Percentiles rank a stretch among this genome's conserved stretches.
phyloP scores from a whole-genome alignment of 2,113 vertebrate genomes.

The Equus przewalskii region DNA sequence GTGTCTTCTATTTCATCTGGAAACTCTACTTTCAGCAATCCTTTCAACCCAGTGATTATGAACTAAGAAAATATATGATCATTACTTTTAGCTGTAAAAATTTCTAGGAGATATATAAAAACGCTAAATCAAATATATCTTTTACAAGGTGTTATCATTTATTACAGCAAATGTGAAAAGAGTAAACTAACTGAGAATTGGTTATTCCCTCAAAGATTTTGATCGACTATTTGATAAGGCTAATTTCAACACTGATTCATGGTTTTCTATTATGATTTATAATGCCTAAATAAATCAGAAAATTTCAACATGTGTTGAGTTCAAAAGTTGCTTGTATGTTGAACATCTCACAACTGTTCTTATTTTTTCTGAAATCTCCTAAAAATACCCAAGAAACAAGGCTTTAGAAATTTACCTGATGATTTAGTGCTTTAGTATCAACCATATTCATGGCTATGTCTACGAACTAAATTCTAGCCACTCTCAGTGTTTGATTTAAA shows the following conservation, averaged over 20 bases:
- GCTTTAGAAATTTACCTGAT: constrained; percentile 36
- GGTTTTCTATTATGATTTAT: neutral
- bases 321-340: neutral
- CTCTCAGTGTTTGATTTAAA: constrained; percentile 66
- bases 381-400: constrained; percentile 50
- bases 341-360: neutral
- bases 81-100: neutral
- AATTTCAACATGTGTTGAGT: neutral
- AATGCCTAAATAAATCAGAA: neutral
- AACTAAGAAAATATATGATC: neutral
- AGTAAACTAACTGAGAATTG: neutral
- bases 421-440: constrained; percentile 59
- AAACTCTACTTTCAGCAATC: neutral
- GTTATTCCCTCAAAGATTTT: neutral
- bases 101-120: neutral
- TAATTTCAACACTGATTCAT: neutral
- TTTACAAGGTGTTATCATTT: neutral
- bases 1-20: neutral
- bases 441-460: constrained; percentile 17
- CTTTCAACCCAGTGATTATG: neutral
- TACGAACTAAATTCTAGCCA: constrained; percentile 54
- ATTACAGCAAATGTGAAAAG: neutral
- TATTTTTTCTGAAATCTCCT: neutral
- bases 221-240: neutral
- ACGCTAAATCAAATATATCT: neutral